Evolutionary conservation across 2,113 vertebrate species (phyloP).

Genomic region (Hyla sarda): DNA sequence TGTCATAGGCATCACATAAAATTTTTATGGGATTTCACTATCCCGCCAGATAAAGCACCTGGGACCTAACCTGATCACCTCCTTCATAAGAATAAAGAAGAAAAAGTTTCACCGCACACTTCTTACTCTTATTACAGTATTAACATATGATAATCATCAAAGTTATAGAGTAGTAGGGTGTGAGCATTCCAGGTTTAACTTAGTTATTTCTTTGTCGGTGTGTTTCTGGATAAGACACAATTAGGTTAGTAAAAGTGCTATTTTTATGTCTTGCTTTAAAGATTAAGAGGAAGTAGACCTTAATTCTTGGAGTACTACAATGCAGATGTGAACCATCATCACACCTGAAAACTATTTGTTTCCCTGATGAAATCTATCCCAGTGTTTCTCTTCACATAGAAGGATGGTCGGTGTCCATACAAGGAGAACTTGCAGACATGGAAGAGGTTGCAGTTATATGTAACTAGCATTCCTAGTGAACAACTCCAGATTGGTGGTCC

Average conservation of each 20-base stretch:
- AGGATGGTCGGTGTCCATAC: too few relatives aligned
- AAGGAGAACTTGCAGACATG: too few relatives aligned
- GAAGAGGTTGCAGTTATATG: too few relatives aligned
- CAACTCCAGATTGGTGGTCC: too few relatives aligned
- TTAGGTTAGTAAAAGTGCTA: background rate
- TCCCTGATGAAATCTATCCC: background rate
- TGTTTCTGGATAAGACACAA: background rate
- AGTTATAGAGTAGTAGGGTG: constrained; percentile 12
- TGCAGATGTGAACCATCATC: background rate
- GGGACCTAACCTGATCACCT: constrained; percentile 15
- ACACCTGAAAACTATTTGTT: background rate
- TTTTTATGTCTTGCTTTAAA: background rate
- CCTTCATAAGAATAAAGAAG: constrained; percentile 29
- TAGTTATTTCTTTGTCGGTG: background rate
- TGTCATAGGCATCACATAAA: constrained; percentile 38
- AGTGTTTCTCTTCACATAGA: background rate
- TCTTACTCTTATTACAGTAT: constrained; percentile 25
- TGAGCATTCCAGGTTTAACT: constrained; percentile 11
- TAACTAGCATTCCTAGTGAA: too few relatives aligned
- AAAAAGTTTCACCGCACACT: constrained; percentile 4
- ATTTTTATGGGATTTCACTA: constrained; percentile 15
- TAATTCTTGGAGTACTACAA: background rate
- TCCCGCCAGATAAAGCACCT: constrained; percentile 1
- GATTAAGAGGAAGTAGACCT: background rate
- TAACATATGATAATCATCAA: constrained; percentile 37